A percentile compares a stretch with the other conserved stretches of the same genome.
phyloP scores from a whole-genome alignment of 1,140 invertebrate genomes.

The Oryctes rhinoceros region DNA sequence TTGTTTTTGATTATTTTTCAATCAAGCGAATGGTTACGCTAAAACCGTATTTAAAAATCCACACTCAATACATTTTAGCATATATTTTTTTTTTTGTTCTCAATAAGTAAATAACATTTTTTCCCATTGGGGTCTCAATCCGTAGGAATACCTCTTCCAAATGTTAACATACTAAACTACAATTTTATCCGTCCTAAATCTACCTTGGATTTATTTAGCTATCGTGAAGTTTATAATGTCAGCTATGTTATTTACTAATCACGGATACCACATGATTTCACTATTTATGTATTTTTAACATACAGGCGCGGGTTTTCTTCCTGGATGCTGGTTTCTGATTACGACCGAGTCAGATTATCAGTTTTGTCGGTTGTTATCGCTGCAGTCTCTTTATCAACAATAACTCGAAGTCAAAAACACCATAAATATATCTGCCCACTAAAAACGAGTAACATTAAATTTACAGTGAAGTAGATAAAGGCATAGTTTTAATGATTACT shows the following conservation, averaged over 20 bases:
- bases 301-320: constrained; percentile 25
- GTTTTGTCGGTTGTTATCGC: constrained; percentile 29
- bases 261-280: neutral
- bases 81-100: too few relatives aligned
- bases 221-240: too few relatives aligned
- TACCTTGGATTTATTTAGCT: too few relatives aligned
- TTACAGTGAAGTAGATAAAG: constrained; percentile 17
- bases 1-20: too few relatives aligned
- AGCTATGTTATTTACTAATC: neutral
- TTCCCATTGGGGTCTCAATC: too few relatives aligned
- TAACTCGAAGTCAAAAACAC: constrained; percentile 24
- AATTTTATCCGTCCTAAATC: too few relatives aligned
- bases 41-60: too few relatives aligned
- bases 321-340: constrained; percentile 35
- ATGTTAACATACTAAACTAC: too few relatives aligned
- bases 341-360: constrained; percentile 28
- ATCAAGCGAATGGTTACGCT: too few relatives aligned
- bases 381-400: constrained; percentile 28
- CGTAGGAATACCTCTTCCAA: too few relatives aligned
- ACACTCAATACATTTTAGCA: too few relatives aligned
- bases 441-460: constrained; percentile 30
- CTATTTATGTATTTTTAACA: constrained; percentile 13
- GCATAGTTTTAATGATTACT: neutral
- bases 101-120: too few relatives aligned
- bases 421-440: constrained; percentile 33